phyloP scores from a whole-genome alignment of 2,888 invertebrate genomes.

The Eudemis profundana region DNA sequence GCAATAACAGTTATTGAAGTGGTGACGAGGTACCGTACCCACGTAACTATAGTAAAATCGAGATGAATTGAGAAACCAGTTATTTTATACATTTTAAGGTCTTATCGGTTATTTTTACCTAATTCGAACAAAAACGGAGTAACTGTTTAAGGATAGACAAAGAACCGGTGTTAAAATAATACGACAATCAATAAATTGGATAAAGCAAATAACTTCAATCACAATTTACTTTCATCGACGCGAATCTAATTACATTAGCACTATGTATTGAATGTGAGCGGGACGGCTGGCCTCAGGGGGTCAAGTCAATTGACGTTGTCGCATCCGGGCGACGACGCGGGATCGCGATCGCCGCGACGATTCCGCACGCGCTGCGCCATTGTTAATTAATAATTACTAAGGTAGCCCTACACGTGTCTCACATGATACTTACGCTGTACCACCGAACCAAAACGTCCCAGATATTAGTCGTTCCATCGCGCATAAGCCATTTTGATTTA shows the following conservation, averaged over 20 bases:
- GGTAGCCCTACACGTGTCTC: slow-evolving; percentile 37
- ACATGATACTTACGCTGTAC: neutral
- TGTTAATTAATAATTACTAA: slow-evolving; percentile 42
- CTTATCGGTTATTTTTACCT: too few species aligned
- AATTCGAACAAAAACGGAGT: too few species aligned
- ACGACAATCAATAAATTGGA: neutral
- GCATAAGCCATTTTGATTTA: slow-evolving; percentile 1
- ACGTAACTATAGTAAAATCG: too few species aligned
- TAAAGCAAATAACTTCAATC: neutral
- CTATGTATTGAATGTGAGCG: slow-evolving; percentile 19
- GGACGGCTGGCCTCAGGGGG: slow-evolving; percentile 66
- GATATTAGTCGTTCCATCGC: neutral
- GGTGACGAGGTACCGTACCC: slow-evolving; percentile 1
- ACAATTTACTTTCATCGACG: slow-evolving; percentile 3
- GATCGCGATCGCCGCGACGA: slow-evolving; percentile 10
- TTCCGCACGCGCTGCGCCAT: slow-evolving; percentile 37
- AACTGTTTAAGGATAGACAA: too few species aligned
- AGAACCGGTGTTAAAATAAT: too few species aligned
- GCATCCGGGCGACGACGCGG: slow-evolving; percentile 65
- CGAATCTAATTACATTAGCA: slow-evolving; percentile 34
- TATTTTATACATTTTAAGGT: too few species aligned
- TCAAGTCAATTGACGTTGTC: slow-evolving; percentile 81
- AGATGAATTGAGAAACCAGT: too few species aligned
- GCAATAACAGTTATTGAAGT: slow-evolving; percentile 2
- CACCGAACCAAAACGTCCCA: neutral